Evolutionary conservation across 2,888 invertebrate species (phyloP).

Genomic region (Sesia bembeciformis): DNA sequence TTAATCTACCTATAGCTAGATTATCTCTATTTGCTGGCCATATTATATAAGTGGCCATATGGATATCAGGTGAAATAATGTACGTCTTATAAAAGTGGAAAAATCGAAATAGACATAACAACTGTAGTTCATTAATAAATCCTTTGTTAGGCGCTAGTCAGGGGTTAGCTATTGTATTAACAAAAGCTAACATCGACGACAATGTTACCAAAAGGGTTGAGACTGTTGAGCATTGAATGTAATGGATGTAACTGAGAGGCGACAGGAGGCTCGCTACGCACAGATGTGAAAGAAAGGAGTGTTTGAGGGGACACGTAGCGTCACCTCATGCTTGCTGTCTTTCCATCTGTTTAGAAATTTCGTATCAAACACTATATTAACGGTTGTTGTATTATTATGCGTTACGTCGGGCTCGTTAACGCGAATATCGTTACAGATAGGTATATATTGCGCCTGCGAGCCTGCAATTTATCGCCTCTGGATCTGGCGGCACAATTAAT

Average conservation of each 20-base stretch:
- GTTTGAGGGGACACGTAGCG: conserved; percentile 10
- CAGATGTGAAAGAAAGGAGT: conserved; percentile 48
- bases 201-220: conserved; percentile 33
- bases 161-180: too few species aligned
- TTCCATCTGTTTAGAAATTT: not conserved
- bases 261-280: conserved; percentile 34
- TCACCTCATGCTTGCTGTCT: conserved; percentile 5
- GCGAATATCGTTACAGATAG: conserved; percentile 26
- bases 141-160: too few species aligned
- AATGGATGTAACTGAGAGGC: conserved; percentile 6
- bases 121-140: too few species aligned
- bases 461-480: conserved; percentile 41
- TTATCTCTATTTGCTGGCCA: too few species aligned
- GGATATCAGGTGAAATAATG: too few species aligned
- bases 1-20: too few species aligned
- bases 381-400: conserved; percentile 17
- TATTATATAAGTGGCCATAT: too few species aligned
- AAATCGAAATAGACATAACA: too few species aligned
- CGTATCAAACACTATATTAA: not conserved
- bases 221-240: conserved; percentile 22
- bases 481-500: conserved; percentile 43
- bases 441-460: conserved; percentile 38
- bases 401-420: conserved; percentile 30
- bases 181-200: too few species aligned
- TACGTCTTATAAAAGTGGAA: too few species aligned